Evolutionary conservation across 2,888 invertebrate genomes (phyloP), one percentile per base, ranked within the genome.

Genomic region (Seira musarum): DNA sequence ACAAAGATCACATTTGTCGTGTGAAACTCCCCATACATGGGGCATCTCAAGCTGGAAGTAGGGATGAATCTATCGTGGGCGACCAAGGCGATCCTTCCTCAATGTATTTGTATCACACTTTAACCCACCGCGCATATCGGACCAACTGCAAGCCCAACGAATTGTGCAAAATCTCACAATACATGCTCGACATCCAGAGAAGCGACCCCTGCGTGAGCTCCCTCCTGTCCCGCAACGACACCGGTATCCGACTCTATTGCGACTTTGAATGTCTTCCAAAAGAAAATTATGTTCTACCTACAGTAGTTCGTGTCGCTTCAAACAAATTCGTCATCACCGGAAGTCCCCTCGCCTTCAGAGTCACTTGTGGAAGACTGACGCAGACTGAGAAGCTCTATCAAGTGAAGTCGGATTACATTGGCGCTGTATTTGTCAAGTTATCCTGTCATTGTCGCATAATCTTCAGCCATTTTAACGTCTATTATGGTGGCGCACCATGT

Each of bases 131-230:
- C 5, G 84, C 85, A 5, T 84, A 81, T 60, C 73, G 67, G 2
- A 83, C 84, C 0, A 69, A 70, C 2, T 85, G 85, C 65, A 40
- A 78, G 21, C 68, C 84, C 2, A 78, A 80, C 35, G 75, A 84
- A 57, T 75, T 85, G 1, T 86, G 86, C 69, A 57, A 79, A 17
- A 69, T 83, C 21, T 78, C 82, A 0, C 74, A 67, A 10, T 63
- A 73, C 57, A 49, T 53, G 66, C n/a, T 19, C 35, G 2, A 65
- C 53, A 46, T 67, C n/a, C n/a, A n/a, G 68, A 13, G 60, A 17
- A 64, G 66, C 22, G 83, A 86, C 49, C 63, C 70, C 21, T 86
- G 86, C 69, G 83, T 71, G 10, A 80, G 84, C 6, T 63, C 80
- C 22, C 19, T 85, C 0, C 40, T 84, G 1, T 25, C 80, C 0